These are phyloP conservation scores for Pseudoatta argentina DNA, from an alignment of 1,140 invertebrate genomes.

Conservation along the genomic window DNA sequence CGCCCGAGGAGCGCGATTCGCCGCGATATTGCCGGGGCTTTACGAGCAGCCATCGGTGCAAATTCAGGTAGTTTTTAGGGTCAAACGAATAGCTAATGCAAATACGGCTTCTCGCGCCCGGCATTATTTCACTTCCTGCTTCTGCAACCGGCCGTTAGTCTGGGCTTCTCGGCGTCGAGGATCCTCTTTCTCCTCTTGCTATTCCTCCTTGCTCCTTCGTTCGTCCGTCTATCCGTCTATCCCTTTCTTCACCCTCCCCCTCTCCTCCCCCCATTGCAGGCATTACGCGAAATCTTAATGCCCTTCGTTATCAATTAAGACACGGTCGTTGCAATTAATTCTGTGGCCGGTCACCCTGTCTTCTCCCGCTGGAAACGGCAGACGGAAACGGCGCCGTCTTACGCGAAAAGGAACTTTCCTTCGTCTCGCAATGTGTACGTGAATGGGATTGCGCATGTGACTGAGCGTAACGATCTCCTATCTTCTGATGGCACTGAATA, in stretches of 20 bases:
- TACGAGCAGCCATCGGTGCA: conserved; percentile 69
- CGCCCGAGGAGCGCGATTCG: conserved; percentile 43
- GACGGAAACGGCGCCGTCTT: conserved; percentile 80
- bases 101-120: conserved; percentile 64
- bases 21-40: conserved; percentile 52
- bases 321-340: conserved; percentile 84
- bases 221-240: not conserved
- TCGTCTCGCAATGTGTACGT: conserved; percentile 35
- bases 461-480: conserved; percentile 46
- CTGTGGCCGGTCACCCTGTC: conserved; percentile 70
- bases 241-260: not conserved
- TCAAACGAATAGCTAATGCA: conserved; percentile 76
- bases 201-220: conserved; percentile 8
- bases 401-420: conserved; percentile 31
- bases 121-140: conserved; percentile 69
- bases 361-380: conserved; percentile 79
- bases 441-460: conserved; percentile 44
- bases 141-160: conserved; percentile 62
- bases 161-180: conserved; percentile 64
- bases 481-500: conserved; percentile 38
- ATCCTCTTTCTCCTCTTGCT: not conserved
- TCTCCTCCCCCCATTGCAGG: not conserved
- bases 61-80: conserved; percentile 72
- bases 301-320: conserved; percentile 85
- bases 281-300: conserved; percentile 79